Conservation (phyloP, 2,113 vertebrate genomes). For the Phyllopteryx taeniolatus region DNA sequence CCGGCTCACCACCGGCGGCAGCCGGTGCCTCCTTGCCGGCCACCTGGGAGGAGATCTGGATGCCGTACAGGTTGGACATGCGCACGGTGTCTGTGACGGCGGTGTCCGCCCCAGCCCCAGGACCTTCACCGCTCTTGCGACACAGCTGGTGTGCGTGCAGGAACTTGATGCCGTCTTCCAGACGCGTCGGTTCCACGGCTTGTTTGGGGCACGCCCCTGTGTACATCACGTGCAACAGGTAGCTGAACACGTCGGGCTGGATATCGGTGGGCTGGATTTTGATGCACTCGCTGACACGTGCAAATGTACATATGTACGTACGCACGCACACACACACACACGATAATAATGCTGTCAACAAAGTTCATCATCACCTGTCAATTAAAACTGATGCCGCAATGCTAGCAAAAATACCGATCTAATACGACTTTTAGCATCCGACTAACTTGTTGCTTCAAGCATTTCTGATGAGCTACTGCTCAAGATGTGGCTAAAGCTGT, state of each 20-base stretch:
- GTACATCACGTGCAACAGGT: slow-evolving; percentile 97
- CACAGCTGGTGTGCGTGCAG: slow-evolving; percentile 93
- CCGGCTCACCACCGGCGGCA: slow-evolving; percentile 51
- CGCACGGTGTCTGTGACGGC: slow-evolving; percentile 78
- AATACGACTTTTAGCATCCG: no score
- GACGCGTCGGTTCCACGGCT: slow-evolving; percentile 83
- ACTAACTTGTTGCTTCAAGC: no score
- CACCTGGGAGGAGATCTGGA: slow-evolving; percentile 94
- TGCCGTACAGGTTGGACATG: slow-evolving; percentile 94
- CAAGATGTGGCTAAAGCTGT: neutral
- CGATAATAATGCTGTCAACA: neutral
- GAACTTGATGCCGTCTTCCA: slow-evolving; percentile 95
- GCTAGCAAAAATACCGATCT: neutral
- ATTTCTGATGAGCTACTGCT: neutral
- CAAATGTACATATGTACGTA: no score
- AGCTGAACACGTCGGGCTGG: slow-evolving; percentile 98
- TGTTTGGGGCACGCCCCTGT: slow-evolving; percentile 92
- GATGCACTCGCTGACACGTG: slow-evolving; percentile 85
- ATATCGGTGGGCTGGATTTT: slow-evolving; percentile 98
- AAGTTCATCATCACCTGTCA: neutral
- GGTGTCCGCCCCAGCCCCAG: slow-evolving; percentile 72
- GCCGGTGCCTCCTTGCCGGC: slow-evolving; percentile 70
- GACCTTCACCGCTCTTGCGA: slow-evolving; percentile 74
- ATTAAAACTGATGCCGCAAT: neutral
- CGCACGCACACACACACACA: neutral